These are phyloP conservation scores for Pseudoips prasinana DNA, from an alignment of 2,888 invertebrate species.

Conservation along the genomic window DNA sequence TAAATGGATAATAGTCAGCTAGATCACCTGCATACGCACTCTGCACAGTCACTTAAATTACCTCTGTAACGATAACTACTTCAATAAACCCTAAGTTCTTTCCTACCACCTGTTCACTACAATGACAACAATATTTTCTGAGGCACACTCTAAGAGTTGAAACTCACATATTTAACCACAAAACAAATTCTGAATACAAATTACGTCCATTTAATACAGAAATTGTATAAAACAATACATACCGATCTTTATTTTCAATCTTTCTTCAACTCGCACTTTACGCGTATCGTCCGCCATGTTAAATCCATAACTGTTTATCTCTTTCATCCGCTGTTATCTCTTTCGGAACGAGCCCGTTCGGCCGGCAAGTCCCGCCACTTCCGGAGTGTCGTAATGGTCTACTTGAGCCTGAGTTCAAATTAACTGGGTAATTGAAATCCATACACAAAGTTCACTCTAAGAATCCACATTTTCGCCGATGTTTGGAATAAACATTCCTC, in stretches of 20 bases:
- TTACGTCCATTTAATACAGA: slow-evolving; percentile 17
- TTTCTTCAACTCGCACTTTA: slow-evolving; percentile 95
- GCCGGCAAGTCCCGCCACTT: slow-evolving; percentile 79
- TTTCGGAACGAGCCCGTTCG: slow-evolving; percentile 80
- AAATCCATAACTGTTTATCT: slow-evolving; percentile 89
- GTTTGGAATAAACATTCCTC: slow-evolving; percentile 37
- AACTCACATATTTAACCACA: slow-evolving; percentile 7
- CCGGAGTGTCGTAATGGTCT: slow-evolving; percentile 82
- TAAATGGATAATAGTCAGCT: slow-evolving; percentile 25
- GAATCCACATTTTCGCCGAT: slow-evolving; percentile 47
- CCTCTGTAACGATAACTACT: slow-evolving; percentile 38
- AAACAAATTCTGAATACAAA: slow-evolving; percentile 14
- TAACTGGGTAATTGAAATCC: slow-evolving; percentile 46
- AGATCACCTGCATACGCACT: slow-evolving; percentile 26
- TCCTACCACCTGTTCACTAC: slow-evolving; percentile 75
- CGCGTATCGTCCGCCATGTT: slow-evolving; percentile 96
- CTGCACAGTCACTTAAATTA: slow-evolving; percentile 22
- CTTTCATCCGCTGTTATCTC: slow-evolving; percentile 82
- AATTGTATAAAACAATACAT: slow-evolving; percentile 72
- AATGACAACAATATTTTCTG: slow-evolving; percentile 62
- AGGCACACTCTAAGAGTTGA: slow-evolving; percentile 6
- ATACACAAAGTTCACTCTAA: slow-evolving; percentile 44
- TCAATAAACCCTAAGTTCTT: slow-evolving; percentile 46
- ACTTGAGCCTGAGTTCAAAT: slow-evolving; percentile 67
- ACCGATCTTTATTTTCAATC: slow-evolving; percentile 97